Evolutionary conservation across 2,113 vertebrate genomes (phyloP).

Genomic region (Nestor notabilis): DNA sequence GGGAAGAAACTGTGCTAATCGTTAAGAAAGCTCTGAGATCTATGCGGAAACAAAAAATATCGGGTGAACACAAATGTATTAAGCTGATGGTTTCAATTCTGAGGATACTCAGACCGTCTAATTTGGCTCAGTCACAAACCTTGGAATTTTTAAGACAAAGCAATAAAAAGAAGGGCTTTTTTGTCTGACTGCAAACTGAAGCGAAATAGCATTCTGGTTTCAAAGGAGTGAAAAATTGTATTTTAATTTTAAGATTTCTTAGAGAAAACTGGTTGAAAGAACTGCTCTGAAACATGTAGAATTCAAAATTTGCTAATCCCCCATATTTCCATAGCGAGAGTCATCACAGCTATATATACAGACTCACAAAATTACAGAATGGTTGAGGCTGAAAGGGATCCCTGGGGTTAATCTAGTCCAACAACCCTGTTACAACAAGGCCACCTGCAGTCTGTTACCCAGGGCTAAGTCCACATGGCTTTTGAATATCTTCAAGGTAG

Average conservation of each 20-base stretch:
- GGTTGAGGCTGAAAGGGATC: neutral
- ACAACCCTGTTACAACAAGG: neutral
- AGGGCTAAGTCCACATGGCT: neutral
- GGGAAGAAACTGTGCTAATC: neutral
- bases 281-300: neutral
- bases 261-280: neutral
- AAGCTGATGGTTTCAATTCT: neutral
- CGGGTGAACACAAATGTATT: neutral
- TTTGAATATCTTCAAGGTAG: neutral
- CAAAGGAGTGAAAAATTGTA: neutral
- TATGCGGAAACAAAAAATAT: neutral
- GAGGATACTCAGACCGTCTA: neutral
- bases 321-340: neutral
- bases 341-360: neutral
- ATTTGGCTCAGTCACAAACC: neutral
- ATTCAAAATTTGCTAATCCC: neutral
- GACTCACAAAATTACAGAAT: neutral
- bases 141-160: neutral
- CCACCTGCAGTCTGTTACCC: neutral
- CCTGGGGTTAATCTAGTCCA: neutral
- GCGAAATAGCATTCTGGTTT: neutral
- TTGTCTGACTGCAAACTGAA: neutral
- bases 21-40: neutral
- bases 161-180: neutral
- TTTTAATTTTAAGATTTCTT: neutral